Percentiles rank a stretch among this genome's conserved stretches.
Conservation (phyloP, 2,888 invertebrate species). For the Scaptomyza reducta region DNA sequence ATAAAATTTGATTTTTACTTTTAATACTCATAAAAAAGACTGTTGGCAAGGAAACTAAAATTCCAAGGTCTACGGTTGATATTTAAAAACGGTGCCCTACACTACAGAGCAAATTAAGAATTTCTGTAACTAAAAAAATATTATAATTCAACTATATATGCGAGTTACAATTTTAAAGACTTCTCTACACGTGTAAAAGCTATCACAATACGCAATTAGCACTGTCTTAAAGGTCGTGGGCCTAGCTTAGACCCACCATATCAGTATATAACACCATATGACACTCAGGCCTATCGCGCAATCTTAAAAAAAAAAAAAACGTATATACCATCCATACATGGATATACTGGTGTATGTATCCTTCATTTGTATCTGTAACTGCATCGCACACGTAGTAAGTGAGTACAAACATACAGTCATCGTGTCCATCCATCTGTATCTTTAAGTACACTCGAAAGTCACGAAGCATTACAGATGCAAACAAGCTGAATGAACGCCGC, state of each 20-base stretch:
- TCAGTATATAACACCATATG: conserved; percentile 43
- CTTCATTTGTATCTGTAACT: conserved; percentile 37
- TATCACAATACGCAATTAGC: conserved; percentile 56
- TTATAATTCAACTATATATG: too few species aligned
- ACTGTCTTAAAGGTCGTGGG: conserved; percentile 38
- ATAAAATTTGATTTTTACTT: too few species aligned
- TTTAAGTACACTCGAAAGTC: conserved; percentile 76
- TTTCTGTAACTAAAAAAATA: neutral
- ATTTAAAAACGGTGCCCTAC: too few species aligned
- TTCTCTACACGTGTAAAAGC: conserved; percentile 6
- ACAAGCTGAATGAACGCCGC: conserved; percentile 77
- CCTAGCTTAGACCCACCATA: conserved; percentile 16
- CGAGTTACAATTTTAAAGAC: neutral
- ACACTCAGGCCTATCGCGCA: conserved; percentile 20
- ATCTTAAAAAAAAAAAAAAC: conserved; percentile 23
- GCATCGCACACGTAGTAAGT: conserved; percentile 40
- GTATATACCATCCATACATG: neutral
- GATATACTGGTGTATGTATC: conserved; percentile 1
- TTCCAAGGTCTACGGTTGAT: too few species aligned
- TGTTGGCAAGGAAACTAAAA: too few species aligned
- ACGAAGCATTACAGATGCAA: conserved; percentile 81
- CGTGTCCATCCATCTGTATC: conserved; percentile 74
- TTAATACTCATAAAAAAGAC: too few species aligned
- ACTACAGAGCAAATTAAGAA: neutral
- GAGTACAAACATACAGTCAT: conserved; percentile 13